phyloP scores from a whole-genome alignment of 2,113 vertebrate species.

The Centrocercus urophasianus region DNA sequence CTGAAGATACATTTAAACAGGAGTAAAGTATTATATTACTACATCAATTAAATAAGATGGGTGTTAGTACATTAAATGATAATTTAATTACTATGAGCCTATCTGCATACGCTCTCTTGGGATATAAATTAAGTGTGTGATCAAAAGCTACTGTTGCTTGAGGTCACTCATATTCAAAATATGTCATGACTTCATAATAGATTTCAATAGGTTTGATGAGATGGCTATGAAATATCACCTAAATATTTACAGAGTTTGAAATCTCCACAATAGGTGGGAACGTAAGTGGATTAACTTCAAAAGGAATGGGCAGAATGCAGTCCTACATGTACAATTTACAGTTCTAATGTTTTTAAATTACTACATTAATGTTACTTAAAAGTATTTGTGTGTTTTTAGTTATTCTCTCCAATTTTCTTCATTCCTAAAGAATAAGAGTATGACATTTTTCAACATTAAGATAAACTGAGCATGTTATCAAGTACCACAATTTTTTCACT shows the following conservation, averaged over 20 bases:
- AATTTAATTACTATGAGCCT: not conserved
- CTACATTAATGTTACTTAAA: not conserved
- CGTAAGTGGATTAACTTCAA: not conserved
- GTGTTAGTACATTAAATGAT: not conserved
- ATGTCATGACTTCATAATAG: not conserved
- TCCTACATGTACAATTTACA: not conserved
- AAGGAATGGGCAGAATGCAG: not conserved
- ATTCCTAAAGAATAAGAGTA: slow-evolving; percentile 7
- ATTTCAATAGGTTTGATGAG: not conserved
- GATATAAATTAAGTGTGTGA: not conserved
- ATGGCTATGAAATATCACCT: not conserved
- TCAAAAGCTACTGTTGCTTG: not conserved
- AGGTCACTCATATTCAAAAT: not conserved
- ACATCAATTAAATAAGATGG: not conserved
- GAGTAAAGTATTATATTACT: not conserved
- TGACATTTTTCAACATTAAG: slow-evolving; percentile 67
- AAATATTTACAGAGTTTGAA: not conserved
- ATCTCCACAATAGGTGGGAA: not conserved
- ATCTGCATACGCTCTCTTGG: not conserved
- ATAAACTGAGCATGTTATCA: slow-evolving; percentile 68
- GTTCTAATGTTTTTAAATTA: not conserved
- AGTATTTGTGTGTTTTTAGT: slow-evolving; percentile 32
- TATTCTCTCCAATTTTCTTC: slow-evolving; percentile 58
- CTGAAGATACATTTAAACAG: not conserved
- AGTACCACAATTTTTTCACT: slow-evolving; percentile 55